These are phyloP conservation scores for Melierax canorus DNA, from an alignment of 2,113 vertebrate species.

Conservation along the genomic window DNA sequence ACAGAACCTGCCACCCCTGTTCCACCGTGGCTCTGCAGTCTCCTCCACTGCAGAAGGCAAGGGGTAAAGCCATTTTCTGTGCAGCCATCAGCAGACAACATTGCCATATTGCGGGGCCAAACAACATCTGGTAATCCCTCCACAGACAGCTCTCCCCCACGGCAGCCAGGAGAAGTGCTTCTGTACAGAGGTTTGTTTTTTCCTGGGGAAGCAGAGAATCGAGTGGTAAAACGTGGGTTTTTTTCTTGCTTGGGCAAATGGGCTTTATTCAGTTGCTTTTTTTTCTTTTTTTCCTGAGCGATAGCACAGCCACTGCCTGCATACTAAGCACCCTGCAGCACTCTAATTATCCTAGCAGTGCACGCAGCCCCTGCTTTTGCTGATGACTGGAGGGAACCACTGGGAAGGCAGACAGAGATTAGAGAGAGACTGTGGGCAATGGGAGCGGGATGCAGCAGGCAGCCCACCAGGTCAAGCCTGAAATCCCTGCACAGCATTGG, in stretches of 20 bases:
- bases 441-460: background rate
- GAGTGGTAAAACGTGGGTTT: background rate
- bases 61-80: background rate
- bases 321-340: constrained; percentile 56
- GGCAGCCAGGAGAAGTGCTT: background rate
- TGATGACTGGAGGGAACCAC: constrained; percentile 14
- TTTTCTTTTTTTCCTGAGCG: background rate
- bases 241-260: background rate
- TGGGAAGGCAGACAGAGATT: background rate
- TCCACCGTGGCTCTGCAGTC: background rate
- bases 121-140: background rate
- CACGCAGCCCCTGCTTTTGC: constrained; percentile 22
- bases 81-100: background rate
- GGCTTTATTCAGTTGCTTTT: background rate
- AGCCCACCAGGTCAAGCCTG: background rate
- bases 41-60: background rate
- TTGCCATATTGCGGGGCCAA: accelerated
- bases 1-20: background rate
- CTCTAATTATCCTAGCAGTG: constrained; percentile 46
- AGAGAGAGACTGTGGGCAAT: background rate
- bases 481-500: background rate
- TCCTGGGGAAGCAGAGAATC: background rate
- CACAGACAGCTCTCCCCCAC: background rate
- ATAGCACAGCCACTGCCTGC: constrained; percentile 15
- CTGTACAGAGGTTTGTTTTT: background rate